Evolutionary conservation across 1,140 invertebrate genomes (phyloP).

Genomic region (Zaprionus nigranus): DNA sequence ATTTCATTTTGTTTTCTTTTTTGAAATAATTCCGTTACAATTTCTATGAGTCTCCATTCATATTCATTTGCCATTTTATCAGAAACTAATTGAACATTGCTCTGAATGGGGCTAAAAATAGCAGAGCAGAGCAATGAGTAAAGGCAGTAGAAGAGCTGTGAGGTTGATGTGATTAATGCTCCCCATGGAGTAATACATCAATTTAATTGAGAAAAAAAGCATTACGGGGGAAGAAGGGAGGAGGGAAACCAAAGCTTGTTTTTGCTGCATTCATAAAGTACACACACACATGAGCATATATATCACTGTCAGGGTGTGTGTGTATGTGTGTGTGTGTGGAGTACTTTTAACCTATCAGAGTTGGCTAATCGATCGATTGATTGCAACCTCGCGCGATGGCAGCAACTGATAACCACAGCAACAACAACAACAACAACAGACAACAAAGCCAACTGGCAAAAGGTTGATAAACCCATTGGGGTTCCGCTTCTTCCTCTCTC

Average conservation of each 20-base stretch:
- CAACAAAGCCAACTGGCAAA: slow-evolving; percentile 18
- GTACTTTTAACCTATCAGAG: slow-evolving; percentile 67
- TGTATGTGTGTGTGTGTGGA: slow-evolving; percentile 39
- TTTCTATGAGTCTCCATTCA: no score
- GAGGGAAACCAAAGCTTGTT: slow-evolving; percentile 35
- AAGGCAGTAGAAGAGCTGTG: neutral
- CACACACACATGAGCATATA: slow-evolving; percentile 6
- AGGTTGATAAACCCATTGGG: slow-evolving; percentile 74
- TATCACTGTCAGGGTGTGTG: slow-evolving; percentile 20
- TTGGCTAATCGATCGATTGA: slow-evolving; percentile 77
- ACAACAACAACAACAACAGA: slow-evolving; percentile 38
- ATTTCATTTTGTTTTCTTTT: no score
- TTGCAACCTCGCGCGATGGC: slow-evolving; percentile 43
- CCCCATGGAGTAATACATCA: slow-evolving; percentile 69
- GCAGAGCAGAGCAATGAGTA: neutral
- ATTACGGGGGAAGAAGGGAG: neutral
- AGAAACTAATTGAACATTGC: slow-evolving; percentile 4
- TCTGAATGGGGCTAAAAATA: slow-evolving; percentile 7
- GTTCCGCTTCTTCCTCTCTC: neutral
- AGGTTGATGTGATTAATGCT: slow-evolving; percentile 34
- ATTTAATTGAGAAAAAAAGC: slow-evolving; percentile 56
- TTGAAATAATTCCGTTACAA: no score
- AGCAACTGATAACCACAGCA: slow-evolving; percentile 70
- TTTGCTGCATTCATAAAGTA: slow-evolving; percentile 44
- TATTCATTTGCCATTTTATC: neutral